Evolutionary conservation across 2,888 invertebrate species (phyloP).

Genomic region (Tanytarsus gracilentus): DNA sequence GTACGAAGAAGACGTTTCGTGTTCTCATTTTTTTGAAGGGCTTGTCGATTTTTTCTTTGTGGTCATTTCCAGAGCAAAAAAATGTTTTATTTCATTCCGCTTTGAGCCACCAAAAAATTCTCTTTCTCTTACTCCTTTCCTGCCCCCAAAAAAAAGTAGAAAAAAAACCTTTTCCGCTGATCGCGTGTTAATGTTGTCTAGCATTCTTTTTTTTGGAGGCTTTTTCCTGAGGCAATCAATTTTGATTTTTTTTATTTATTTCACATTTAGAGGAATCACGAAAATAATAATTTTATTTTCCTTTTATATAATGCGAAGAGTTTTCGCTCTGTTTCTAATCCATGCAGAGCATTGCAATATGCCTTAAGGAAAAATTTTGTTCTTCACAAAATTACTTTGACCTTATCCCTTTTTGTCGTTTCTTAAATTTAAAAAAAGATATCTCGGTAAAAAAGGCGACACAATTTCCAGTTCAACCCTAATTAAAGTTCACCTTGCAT

Average conservation of each 20-base stretch:
- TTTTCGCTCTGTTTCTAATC: too few species aligned
- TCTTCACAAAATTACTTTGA: too few species aligned
- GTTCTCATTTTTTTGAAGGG: slow-evolving; percentile 7
- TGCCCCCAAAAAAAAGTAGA: neutral
- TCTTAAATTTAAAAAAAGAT: neutral
- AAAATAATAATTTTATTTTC: too few species aligned
- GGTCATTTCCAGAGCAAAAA: slow-evolving; percentile 1
- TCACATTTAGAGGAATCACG: neutral
- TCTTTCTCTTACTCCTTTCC: neutral
- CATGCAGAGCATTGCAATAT: too few species aligned
- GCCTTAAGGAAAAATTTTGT: too few species aligned
- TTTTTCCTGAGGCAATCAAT: slow-evolving; percentile 11
- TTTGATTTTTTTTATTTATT: slow-evolving; percentile 4
- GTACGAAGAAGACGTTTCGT: neutral
- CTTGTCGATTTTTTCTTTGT: slow-evolving; percentile 10
- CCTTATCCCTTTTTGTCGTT: too few species aligned
- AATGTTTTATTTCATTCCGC: neutral
- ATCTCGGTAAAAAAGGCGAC: neutral
- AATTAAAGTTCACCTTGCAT: too few species aligned
- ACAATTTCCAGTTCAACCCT: too few species aligned
- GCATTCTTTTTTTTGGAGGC: slow-evolving; percentile 1
- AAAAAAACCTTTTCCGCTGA: slow-evolving; percentile 10
- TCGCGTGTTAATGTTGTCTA: slow-evolving; percentile 13
- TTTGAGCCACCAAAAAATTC: too few species aligned
- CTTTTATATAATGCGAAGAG: too few species aligned